Evolutionary conservation across 1,140 invertebrate genomes (phyloP).

Genomic region (Harpegnathos saltator): DNA sequence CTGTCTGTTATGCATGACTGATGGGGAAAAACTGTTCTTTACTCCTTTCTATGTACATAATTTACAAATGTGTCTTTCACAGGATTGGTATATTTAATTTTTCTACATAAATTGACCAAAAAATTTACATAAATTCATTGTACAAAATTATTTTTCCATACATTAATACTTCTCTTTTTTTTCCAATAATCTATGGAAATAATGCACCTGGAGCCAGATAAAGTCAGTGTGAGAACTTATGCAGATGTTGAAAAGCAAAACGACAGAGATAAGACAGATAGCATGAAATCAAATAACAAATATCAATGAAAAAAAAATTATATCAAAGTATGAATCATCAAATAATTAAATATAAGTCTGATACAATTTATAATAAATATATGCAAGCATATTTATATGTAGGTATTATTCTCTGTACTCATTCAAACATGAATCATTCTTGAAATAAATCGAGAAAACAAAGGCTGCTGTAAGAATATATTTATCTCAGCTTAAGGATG

Average conservation of each 20-base stretch:
- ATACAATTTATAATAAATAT: conserved; percentile 10
- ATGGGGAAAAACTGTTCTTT: conserved; percentile 73
- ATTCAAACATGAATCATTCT: conserved; percentile 18
- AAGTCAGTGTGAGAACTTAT: conserved; percentile 48
- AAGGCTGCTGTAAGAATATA: not conserved
- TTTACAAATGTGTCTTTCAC: not conserved
- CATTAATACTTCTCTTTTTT: not conserved
- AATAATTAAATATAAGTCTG: not conserved
- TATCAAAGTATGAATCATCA: not conserved
- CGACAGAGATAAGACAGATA: conserved; percentile 38
- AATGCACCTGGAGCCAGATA: conserved; percentile 57
- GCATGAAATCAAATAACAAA: conserved; percentile 22
- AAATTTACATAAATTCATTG: too few species aligned
- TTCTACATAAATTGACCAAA: too few species aligned
- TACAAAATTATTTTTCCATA: not conserved
- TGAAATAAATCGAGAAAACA: not conserved
- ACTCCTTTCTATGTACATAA: conserved; percentile 67
- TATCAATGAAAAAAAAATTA: not conserved
- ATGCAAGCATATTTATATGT: not conserved
- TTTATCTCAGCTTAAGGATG: not conserved
- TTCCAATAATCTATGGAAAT: conserved; percentile 6
- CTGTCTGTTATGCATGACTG: conserved; percentile 81
- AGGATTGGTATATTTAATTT: not conserved
- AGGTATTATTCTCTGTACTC: not conserved
- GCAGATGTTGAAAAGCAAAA: conserved; percentile 58